phyloP scores from a whole-genome alignment of 2,113 vertebrate species.

The Scortum barcoo region DNA sequence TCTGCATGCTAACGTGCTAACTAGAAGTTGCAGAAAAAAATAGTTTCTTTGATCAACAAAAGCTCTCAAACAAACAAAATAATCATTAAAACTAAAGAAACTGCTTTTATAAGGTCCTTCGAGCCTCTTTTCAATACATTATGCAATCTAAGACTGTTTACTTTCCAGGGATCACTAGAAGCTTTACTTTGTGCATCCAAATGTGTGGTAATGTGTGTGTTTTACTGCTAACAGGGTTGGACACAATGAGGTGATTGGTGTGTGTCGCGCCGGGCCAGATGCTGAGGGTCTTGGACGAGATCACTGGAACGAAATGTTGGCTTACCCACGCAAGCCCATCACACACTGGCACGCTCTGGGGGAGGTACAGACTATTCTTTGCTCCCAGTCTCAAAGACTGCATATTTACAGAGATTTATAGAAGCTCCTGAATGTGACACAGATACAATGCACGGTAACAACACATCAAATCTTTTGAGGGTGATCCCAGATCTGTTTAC shows the following conservation, averaged over 20 bases:
- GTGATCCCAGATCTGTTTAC: background rate
- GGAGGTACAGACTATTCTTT: conserved; percentile 87
- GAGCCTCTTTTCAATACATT: background rate
- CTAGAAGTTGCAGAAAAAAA: no score
- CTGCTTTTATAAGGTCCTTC: background rate
- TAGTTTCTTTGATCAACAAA: background rate
- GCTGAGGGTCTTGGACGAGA: conserved; percentile 95
- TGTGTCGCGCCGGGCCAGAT: conserved; percentile 93
- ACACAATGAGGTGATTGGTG: conserved; percentile 98
- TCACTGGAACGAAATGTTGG: conserved; percentile 99
- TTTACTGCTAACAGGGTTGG: conserved; percentile 88
- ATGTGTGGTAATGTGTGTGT: conserved; percentile 15
- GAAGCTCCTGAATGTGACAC: conserved; percentile 2
- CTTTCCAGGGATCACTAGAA: background rate
- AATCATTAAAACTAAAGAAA: background rate
- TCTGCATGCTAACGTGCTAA: background rate
- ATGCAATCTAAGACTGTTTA: background rate
- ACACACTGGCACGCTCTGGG: conserved; percentile 96
- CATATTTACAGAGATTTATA: background rate
- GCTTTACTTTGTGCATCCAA: background rate
- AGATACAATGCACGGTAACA: background rate
- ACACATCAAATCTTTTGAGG: background rate
- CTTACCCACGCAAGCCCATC: conserved; percentile 97
- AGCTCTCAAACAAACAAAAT: background rate
- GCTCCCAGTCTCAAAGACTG: background rate